Evolutionary conservation across 2,113 vertebrate species (phyloP), one percentile per base, ranked within the genome.

Genomic region (Oxyruncus cristatus): DNA sequence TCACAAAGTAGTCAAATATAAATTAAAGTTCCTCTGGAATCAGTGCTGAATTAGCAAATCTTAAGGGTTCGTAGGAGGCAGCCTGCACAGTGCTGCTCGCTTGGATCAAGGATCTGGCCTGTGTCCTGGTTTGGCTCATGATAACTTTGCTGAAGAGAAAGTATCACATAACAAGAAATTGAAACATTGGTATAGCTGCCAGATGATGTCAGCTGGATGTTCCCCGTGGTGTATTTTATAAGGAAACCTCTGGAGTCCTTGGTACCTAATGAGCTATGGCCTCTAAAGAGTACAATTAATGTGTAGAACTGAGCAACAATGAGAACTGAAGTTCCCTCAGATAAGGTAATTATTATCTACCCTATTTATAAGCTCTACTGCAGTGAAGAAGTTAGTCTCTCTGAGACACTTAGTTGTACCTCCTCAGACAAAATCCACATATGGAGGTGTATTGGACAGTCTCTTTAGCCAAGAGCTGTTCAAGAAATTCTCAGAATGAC

Each of bases 51-150:
- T 76, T 76, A 83, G 20, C 10, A 83, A 82, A 88, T 56, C 8
- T 76, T 62, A 53, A 58, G 41, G 49, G 11, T 88, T 90, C 76
- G 46, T 53, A 61, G 19, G 46, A 76, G 49, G 26, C 65, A 87
- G 30, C 23, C 39, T 47, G 13, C 10, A 24, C 16, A 24, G 12
- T 2, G 1, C 12, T 83, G 32, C 22, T 72, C 47, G 6, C 30
- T 90, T 68, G 13, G 26, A 80, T 83, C 22, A 58, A 33, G 15
- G 33, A 23, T 44, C 55, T 94, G 88, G 28, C 41, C 41, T 44
- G 37, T 6, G 17, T 8, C 66, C 75, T 33, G 18, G 20, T 41
- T 79, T 0, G 0, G 24, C 46, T 58, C 37, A 16, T 0, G 4
- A 61, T 49, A 53, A 58, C 35, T 76, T 61, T 50, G 12, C 30